phyloP scores from a whole-genome alignment of 1,140 invertebrate genomes.

The Caerostris extrusa region DNA sequence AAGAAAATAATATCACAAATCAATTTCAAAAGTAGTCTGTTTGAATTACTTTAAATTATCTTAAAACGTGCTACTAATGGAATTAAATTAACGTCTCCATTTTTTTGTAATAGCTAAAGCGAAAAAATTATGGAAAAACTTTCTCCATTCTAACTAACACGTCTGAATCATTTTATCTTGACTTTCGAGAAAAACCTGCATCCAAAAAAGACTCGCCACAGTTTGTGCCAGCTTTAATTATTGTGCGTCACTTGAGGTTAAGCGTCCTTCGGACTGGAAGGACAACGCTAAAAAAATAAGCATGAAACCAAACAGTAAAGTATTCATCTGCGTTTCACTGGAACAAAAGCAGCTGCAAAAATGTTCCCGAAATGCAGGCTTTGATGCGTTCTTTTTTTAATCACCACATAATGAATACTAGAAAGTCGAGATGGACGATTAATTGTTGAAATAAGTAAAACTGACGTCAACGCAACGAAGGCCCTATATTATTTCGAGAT shows the following conservation, averaged over 20 bases:
- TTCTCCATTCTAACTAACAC: background rate
- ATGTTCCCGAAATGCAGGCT: slow-evolving; percentile 9
- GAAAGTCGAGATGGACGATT: background rate
- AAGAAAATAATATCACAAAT: too few relatives aligned
- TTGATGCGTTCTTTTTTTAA: background rate
- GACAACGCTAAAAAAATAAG: slow-evolving; percentile 17
- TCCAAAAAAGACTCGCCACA: background rate
- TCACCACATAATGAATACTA: background rate
- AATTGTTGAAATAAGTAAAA: slow-evolving; percentile 13
- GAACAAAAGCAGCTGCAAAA: slow-evolving; percentile 46
- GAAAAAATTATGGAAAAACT: too few relatives aligned
- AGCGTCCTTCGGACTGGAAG: slow-evolving; percentile 20
- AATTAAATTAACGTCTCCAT: too few relatives aligned
- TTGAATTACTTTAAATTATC: too few relatives aligned
- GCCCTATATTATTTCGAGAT: background rate
- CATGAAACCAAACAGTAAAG: background rate
- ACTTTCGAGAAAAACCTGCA: background rate
- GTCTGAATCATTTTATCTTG: background rate
- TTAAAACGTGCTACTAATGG: too few relatives aligned
- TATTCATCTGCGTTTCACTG: slow-evolving; percentile 38
- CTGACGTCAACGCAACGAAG: slow-evolving; percentile 20
- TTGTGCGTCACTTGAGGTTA: slow-evolving; percentile 25
- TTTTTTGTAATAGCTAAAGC: too few relatives aligned
- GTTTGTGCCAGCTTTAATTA: slow-evolving; percentile 19
- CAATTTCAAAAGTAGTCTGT: too few relatives aligned